Evolutionary conservation across 30 jellyfish, hydroid and myxozoan genomes (phyloP).

Genomic region (Aurelia coerulea): DNA sequence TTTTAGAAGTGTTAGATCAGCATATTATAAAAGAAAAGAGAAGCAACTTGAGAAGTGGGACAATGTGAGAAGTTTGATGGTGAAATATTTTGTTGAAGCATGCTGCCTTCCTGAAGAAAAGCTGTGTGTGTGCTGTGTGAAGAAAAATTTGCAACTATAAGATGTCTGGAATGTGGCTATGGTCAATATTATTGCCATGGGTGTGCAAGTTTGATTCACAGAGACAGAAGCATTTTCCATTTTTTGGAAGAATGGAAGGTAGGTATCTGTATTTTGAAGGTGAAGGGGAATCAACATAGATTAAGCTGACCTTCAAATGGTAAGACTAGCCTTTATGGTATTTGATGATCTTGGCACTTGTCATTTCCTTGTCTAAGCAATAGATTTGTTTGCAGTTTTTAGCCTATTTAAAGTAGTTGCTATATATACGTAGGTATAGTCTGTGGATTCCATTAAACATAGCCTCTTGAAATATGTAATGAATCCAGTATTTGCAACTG

Average conservation of each 20-base stretch:
- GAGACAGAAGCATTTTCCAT: slow-evolving; percentile 18
- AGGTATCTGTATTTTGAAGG: neutral
- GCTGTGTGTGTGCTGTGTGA: slow-evolving; percentile 17
- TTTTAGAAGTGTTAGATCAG: slow-evolving; percentile 6
- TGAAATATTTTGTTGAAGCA: neutral
- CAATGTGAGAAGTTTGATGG: neutral
- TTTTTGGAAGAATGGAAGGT: slow-evolving; percentile 61
- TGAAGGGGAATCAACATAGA: neutral
- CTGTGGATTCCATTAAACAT: too few species aligned
- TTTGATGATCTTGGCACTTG: neutral
- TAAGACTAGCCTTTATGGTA: neutral
- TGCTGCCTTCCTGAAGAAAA: slow-evolving; percentile 1
- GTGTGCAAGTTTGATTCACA: slow-evolving; percentile 29
- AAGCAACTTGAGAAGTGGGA: slow-evolving; percentile 32
- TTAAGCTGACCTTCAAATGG: neutral
- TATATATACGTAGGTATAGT: too few species aligned
- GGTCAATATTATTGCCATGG: slow-evolving; percentile 18
- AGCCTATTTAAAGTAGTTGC: too few species aligned
- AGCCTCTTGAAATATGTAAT: too few species aligned
- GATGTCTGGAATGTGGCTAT: slow-evolving; percentile 37
- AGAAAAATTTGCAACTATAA: neutral
- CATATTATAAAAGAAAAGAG: slow-evolving; percentile 27
- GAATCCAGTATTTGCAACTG: too few species aligned
- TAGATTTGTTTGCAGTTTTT: too few species aligned
- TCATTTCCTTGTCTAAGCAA: too few species aligned